Conservation (phyloP, 1,140 invertebrate species). For the Halyomorpha halys region DNA sequence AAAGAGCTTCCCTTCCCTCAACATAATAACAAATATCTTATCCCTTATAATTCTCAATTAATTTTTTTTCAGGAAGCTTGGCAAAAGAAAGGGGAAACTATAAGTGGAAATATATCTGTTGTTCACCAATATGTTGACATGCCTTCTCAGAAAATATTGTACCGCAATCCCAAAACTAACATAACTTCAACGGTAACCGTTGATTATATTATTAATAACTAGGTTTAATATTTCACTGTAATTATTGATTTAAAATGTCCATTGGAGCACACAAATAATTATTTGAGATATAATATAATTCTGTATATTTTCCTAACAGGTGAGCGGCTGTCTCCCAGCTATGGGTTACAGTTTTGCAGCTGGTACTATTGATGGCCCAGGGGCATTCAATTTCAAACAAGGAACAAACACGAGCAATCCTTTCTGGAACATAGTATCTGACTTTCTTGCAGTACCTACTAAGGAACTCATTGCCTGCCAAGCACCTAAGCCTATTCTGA, state of each 20-base stretch:
- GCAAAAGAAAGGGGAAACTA: conserved; percentile 36
- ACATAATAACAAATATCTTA: too few species aligned
- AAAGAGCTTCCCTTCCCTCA: too few species aligned
- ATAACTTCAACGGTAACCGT: too few species aligned
- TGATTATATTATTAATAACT: too few species aligned
- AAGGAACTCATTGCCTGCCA: conserved; percentile 58
- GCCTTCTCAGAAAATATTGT: conserved; percentile 41
- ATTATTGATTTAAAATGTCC: too few species aligned
- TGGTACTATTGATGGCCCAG: conserved; percentile 89
- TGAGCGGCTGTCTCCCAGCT: conserved; percentile 66
- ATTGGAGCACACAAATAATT: too few species aligned
- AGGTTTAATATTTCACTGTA: too few species aligned
- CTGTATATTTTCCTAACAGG: conserved; percentile 34
- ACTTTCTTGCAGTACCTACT: conserved; percentile 61
- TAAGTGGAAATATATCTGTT: conserved; percentile 59
- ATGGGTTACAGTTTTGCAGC: conserved; percentile 93
- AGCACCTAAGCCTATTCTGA: conserved; percentile 74
- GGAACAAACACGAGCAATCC: conserved; percentile 59
- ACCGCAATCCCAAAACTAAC: too few species aligned
- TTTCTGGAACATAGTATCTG: conserved; percentile 66
- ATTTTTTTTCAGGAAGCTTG: conserved; percentile 34
- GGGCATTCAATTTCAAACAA: conserved; percentile 77
- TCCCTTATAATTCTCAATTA: conserved; percentile 22
- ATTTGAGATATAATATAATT: too few species aligned
- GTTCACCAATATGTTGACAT: conserved; percentile 80